phyloP scores from a whole-genome alignment of 2,888 invertebrate genomes.

The Melanargia galathea region DNA sequence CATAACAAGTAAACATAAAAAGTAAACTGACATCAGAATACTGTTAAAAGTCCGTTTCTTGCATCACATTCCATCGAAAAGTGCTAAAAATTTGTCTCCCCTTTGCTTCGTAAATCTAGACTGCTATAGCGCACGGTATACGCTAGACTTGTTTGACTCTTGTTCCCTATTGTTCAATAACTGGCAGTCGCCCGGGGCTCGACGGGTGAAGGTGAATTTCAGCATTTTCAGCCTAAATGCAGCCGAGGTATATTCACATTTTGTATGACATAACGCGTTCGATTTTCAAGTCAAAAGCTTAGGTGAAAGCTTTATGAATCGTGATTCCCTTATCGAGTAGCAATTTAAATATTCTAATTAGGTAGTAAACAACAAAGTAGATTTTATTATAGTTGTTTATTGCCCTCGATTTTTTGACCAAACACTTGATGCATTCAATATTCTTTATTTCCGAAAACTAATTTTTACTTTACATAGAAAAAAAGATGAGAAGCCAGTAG shows the following conservation, averaged over 20 bases:
- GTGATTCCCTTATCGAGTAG: background rate
- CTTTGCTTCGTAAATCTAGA: slow-evolving; percentile 1
- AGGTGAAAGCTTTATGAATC: slow-evolving; percentile 1
- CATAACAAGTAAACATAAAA: no score
- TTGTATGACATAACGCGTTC: slow-evolving; percentile 16
- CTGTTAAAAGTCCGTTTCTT: background rate
- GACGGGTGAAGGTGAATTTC: slow-evolving; percentile 20
- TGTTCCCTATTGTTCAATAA: slow-evolving; percentile 38
- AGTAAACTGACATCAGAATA: background rate
- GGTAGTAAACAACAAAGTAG: no score
- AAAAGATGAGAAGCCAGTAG: no score
- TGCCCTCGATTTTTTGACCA: no score
- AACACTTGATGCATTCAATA: no score
- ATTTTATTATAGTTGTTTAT: no score
- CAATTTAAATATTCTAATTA: background rate
- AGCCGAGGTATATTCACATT: slow-evolving; percentile 20
- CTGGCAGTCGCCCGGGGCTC: slow-evolving; percentile 30
- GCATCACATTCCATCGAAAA: background rate
- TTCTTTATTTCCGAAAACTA: no score
- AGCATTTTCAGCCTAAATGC: slow-evolving; percentile 29
- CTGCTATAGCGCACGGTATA: background rate
- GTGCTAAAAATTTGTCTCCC: slow-evolving; percentile 1
- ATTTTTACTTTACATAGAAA: no score
- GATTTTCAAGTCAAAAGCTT: slow-evolving; percentile 7
- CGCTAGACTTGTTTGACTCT: slow-evolving; percentile 31